Percentiles rank a stretch among this genome's conserved stretches.
These are phyloP conservation scores for Romanogobio albipinnatus DNA, from an alignment of 2,113 vertebrate species.

Conservation along the genomic window DNA sequence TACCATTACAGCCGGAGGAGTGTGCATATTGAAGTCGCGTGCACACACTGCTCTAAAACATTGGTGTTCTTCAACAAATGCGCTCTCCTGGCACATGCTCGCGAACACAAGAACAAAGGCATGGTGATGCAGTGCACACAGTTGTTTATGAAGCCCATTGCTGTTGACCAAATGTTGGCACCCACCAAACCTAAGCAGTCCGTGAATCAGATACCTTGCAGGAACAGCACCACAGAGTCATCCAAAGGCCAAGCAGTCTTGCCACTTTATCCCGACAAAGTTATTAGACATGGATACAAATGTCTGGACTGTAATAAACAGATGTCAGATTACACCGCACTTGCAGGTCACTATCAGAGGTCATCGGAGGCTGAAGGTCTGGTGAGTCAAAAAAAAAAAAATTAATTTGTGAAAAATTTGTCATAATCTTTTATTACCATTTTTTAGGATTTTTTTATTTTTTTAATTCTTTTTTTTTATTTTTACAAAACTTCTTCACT, in stretches of 20 bases:
- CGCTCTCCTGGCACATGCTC: conserved; percentile 89
- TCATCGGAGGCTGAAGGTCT: conserved; percentile 82
- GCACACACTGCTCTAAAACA: conserved; percentile 86
- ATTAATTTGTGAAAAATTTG: too few species aligned
- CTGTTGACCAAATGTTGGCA: conserved; percentile 88
- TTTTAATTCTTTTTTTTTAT: too few species aligned
- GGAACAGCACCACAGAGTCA: conserved; percentile 38
- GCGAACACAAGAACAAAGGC: conserved; percentile 91
- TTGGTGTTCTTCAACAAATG: conserved; percentile 96
- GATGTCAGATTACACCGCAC: conserved; percentile 82
- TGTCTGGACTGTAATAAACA: conserved; percentile 94
- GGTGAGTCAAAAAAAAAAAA: too few species aligned
- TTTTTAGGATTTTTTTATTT: too few species aligned
- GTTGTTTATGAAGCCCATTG: conserved; percentile 91
- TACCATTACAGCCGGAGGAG: conserved; percentile 90
- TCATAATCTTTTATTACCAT: too few species aligned
- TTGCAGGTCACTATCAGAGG: conserved; percentile 94
- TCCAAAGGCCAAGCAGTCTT: conserved; percentile 76
- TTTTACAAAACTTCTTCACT: neutral
- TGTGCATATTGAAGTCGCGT: conserved; percentile 92
- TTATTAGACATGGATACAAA: conserved; percentile 82
- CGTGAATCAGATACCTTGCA: conserved; percentile 54
- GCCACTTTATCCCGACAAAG: conserved; percentile 85
- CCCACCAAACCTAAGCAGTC: conserved; percentile 66
- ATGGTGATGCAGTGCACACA: conserved; percentile 96